Base-by-base conservation (phyloP, 2,113 vertebrate species). In the Apodemus sylvaticus region DNA sequence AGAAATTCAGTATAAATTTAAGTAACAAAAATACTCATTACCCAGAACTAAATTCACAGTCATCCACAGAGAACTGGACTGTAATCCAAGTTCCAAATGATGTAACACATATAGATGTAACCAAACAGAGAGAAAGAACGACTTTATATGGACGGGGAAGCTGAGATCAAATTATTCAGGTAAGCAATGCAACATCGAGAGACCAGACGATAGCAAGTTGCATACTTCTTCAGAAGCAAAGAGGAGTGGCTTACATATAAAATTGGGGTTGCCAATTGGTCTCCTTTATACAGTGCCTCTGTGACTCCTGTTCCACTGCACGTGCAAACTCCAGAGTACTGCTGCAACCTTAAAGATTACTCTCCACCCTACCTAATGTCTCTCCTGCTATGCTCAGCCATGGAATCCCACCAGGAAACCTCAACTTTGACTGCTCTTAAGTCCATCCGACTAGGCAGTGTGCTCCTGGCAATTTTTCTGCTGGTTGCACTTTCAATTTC, bases 11-110 rank as follows among this genome's bases (percentile, higher is more conserved):
- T 81, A 83, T 79, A 94, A 91, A 91, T 89, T 74, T 74, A 94
- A 70, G 82, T 94, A 7, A 55, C 94, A 95, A 96, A 95, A 94
- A 74, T 36, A 66, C 3, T 94, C 73, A 90, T 92, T 95, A 85
- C 48, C 70, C 51, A 60, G 90, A 94, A 79, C 92, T 85, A 88
- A 98, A 95, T 94, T 96, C 88, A 88, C 12, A 76, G 70, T 62
- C 78, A 92, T 91, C 82, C 79, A 88, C 10, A 85, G 81, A 96
- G 90, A 96, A 95, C 36, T 8, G 76, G 16, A 53, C 42, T 76
- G 29, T 66, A 91, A 96, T 70, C 79, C 39, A 94, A 45, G 91
- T 95, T 94, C 45, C 82, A 86, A 91, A 83, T 74, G 93, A 91
- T 76, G 10, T 73, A 94, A 62, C 68, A 66, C 71, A 81, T 66